Base-by-base conservation (phyloP, 2,113 vertebrate species). In the Rhizomys pruinosus region DNA sequence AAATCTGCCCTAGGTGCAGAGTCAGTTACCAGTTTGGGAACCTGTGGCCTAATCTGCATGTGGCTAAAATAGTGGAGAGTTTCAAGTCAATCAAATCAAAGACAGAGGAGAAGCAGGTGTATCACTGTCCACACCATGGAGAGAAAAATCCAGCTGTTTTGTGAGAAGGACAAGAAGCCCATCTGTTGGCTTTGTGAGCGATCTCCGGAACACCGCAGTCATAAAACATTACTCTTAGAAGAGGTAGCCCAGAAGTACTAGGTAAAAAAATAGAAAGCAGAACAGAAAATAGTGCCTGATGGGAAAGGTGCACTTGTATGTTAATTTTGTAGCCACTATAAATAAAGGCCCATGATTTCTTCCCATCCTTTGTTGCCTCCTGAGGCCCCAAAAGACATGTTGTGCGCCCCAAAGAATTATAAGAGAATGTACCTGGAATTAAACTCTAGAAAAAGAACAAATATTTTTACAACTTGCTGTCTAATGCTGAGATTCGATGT, bases 121-220 rank as follows among this genome's bases (percentile, higher is more conserved):
- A 39, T 44, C n/a, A 81, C 97, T 99, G 98, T 86, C 96, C 95
- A 81, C 90, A 78, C 61, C 98, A 99, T 23, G 97, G 98, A 91
- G 98, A 99, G 97, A 98, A 97, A n/a, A 79, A 97, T 98, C n/a
- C 98, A 98, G 55, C 97, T 98, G 1, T 99, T 98, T 97, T 99
- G 98, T 68, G 97, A 98, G 91, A 97, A 98, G 74, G 98, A 99
- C 69, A 97, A 97, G 91, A 90, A 97, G 29, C 91, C 97, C 25
- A 98, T 98, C 89, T 99, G 98, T 47, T 96, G 98, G 95, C 97
- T 98, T 44, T 99, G 98, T 84, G 98, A 98, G 25, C 97, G 96
- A 93, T 98, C 98, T 82, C 96, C 94, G 76, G 98, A 98, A 69
- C 98, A 99, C 97, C 94, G 88, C 91, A 98, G 94, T 73, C 98